phyloP scores from a whole-genome alignment of 2,113 vertebrate genomes.

The Xenotilapia leptura region DNA sequence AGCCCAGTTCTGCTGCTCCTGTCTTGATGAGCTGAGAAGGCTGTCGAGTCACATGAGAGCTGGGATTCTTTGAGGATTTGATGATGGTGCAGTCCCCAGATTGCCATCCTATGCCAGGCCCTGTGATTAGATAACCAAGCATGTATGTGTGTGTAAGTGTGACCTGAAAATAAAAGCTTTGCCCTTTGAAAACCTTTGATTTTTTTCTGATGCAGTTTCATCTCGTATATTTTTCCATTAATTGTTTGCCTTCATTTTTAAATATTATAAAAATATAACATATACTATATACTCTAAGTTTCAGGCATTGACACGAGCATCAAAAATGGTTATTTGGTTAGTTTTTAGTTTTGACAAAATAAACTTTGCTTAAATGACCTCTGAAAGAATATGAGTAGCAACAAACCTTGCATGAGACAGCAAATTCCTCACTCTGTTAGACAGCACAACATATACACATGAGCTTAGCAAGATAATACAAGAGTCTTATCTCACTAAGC shows the following conservation, averaged over 20 bases:
- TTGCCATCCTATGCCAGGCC: background rate
- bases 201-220: background rate
- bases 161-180: background rate
- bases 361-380: background rate
- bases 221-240: background rate
- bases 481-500: background rate
- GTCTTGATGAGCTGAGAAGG: slow-evolving; percentile 31
- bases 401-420: background rate
- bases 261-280: background rate
- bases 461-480: background rate
- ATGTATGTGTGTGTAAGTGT: background rate
- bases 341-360: background rate
- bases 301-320: background rate
- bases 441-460: background rate
- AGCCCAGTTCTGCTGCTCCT: background rate
- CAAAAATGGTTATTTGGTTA: background rate
- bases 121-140: background rate
- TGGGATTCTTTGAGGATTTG: slow-evolving; percentile 23
- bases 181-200: background rate
- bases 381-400: background rate
- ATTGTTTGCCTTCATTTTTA: background rate
- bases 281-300: background rate
- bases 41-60: slow-evolving; percentile 23
- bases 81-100: slow-evolving; percentile 20
- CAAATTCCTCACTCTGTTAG: background rate